Evolutionary conservation across 2,888 invertebrate genomes (phyloP).

Genomic region (Sphaerophoria taeniata): DNA sequence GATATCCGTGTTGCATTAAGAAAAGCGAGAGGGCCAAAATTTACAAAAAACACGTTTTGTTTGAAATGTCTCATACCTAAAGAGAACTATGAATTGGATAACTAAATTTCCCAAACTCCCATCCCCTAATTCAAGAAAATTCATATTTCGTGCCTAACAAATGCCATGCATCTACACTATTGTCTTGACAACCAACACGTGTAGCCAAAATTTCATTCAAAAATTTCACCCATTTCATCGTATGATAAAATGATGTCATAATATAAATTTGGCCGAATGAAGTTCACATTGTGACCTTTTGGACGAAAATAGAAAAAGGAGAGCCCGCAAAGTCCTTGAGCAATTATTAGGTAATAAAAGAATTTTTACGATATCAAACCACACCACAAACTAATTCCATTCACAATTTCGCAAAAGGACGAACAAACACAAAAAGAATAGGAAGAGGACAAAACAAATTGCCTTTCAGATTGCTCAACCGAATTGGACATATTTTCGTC

Average conservation of each 20-base stretch:
- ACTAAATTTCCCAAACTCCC: no score
- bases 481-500: slow-evolving; percentile 20
- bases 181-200: no score
- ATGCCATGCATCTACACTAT: no score
- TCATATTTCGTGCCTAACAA: no score
- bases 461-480: slow-evolving; percentile 2
- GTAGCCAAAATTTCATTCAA: neutral
- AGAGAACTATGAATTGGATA: no score
- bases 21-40: no score
- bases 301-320: slow-evolving; percentile 17
- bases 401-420: slow-evolving; percentile 25
- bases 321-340: slow-evolving; percentile 34
- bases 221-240: slow-evolving; percentile 3
- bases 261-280: neutral
- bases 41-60: no score
- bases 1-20: no score
- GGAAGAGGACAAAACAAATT: slow-evolving; percentile 8
- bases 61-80: no score
- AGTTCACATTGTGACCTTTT: slow-evolving; percentile 26
- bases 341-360: slow-evolving; percentile 60
- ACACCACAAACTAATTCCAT: slow-evolving; percentile 43
- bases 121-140: no score
- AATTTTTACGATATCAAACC: slow-evolving; percentile 49
- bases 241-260: slow-evolving; percentile 2
- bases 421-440: neutral